A percentile compares a stretch with the other conserved stretches of the same genome.
phyloP scores from a whole-genome alignment of 2,113 vertebrate species.

The Aramus guarauna region DNA sequence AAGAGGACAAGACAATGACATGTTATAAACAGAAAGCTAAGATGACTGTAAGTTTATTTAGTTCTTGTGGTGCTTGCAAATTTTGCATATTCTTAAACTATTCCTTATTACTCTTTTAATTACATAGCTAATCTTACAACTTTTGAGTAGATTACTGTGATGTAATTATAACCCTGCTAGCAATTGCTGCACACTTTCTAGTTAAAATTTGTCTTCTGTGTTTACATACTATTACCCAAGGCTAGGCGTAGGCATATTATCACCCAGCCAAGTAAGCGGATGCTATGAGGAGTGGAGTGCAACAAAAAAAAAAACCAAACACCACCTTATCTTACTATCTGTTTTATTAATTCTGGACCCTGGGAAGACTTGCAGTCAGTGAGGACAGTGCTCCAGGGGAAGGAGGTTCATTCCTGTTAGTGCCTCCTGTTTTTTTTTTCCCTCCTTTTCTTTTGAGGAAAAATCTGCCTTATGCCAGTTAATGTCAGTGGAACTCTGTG shows the following conservation, averaged over 20 bases:
- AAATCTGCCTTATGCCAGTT: neutral
- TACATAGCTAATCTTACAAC: neutral
- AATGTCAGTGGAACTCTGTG: neutral
- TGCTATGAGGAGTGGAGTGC: neutral
- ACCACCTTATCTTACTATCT: neutral
- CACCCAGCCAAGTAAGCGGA: neutral
- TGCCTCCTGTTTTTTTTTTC: neutral
- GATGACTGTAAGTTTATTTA: neutral
- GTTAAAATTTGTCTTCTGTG: constrained; percentile 3
- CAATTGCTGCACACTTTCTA: neutral
- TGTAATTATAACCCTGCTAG: neutral
- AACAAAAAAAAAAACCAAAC: neutral
- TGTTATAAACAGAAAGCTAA: neutral
- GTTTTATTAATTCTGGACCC: constrained; percentile 4
- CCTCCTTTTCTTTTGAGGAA: neutral
- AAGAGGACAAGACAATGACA: neutral
- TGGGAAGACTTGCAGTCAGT: neutral
- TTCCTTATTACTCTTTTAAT: constrained; percentile 3
- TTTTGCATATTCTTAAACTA: neutral
- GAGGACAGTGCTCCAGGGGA: neutral
- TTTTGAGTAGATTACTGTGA: neutral
- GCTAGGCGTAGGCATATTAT: neutral
- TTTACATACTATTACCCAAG: neutral
- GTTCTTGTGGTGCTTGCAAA: neutral
- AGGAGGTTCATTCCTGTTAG: neutral